phyloP scores from a whole-genome alignment of 2,888 invertebrate species.

The Apamea crenata region DNA sequence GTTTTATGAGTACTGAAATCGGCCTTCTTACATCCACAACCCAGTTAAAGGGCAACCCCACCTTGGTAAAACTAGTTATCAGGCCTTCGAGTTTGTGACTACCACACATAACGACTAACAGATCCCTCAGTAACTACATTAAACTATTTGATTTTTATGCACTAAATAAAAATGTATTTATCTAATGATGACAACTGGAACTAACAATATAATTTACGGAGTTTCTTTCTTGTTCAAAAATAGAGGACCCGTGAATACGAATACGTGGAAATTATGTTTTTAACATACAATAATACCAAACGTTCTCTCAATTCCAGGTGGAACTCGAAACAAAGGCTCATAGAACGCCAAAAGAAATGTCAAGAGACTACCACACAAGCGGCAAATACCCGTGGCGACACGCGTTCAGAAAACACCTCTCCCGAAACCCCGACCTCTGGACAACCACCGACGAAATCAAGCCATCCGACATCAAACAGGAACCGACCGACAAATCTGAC shows the following conservation, averaged over 20 bases:
- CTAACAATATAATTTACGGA: no score
- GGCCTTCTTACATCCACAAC: background rate
- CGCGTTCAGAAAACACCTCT: constrained; percentile 83
- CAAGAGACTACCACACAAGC: constrained; percentile 84
- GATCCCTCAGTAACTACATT: no score
- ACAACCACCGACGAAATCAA: constrained; percentile 49
- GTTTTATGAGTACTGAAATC: background rate
- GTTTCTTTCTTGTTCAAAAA: no score
- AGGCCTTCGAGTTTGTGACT: no score
- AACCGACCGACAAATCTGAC: constrained; percentile 56
- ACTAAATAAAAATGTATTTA: no score
- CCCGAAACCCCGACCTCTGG: constrained; percentile 81
- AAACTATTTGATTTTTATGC: no score
- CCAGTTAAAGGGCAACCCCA: background rate
- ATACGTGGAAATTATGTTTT: no score
- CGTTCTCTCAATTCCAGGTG: constrained; percentile 71
- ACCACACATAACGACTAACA: no score
- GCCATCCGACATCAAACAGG: constrained; percentile 63
- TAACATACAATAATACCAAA: background rate
- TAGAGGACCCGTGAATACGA: no score
- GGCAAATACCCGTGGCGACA: constrained; percentile 85
- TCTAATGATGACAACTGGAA: no score
- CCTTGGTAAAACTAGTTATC: no score
- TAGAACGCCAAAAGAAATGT: constrained; percentile 83
- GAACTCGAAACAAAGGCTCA: constrained; percentile 84